Conservation (phyloP, 1,140 invertebrate species). For the Drusus annulatus region DNA sequence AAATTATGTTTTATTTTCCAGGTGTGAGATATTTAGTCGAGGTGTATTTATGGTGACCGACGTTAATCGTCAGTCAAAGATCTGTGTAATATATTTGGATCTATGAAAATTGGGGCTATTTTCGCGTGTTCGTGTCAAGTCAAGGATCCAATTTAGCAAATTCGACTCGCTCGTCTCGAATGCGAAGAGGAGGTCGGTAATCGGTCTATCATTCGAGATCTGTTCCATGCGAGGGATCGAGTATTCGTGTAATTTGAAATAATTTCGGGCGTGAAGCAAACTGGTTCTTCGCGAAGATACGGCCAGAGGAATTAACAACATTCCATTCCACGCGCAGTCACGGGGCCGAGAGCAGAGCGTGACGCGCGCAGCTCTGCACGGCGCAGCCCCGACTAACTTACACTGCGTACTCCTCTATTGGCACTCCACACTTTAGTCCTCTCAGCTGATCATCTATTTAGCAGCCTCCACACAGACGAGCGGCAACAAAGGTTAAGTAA, state of each 20-base stretch:
- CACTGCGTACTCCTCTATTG: too few species aligned
- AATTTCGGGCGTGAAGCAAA: slow-evolving; percentile 57
- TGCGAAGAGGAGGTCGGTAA: slow-evolving; percentile 23
- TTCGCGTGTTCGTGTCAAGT: neutral
- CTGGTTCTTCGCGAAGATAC: slow-evolving; percentile 52
- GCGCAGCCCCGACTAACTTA: too few species aligned
- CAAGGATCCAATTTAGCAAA: slow-evolving; percentile 35
- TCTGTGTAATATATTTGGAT: too few species aligned
- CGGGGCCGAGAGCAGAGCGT: neutral
- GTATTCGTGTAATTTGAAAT: slow-evolving; percentile 55
- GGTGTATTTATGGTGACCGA: too few species aligned
- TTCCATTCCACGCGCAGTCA: slow-evolving; percentile 43
- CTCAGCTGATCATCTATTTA: neutral
- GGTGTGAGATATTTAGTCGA: too few species aligned
- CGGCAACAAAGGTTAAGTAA: too few species aligned
- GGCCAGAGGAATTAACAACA: slow-evolving; percentile 55
- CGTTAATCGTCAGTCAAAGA: too few species aligned
- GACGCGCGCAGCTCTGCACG: neutral
- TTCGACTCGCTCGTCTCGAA: slow-evolving; percentile 12
- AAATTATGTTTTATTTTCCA: too few species aligned
- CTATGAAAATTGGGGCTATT: neutral
- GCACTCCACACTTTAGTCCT: too few species aligned
- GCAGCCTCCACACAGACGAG: too few species aligned
- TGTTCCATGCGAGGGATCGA: slow-evolving; percentile 20
- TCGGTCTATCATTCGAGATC: slow-evolving; percentile 40